Percentiles rank a stretch among this genome's conserved stretches.
phyloP scores from a whole-genome alignment of 2,888 invertebrate genomes.

The Ophion slaviceki region DNA sequence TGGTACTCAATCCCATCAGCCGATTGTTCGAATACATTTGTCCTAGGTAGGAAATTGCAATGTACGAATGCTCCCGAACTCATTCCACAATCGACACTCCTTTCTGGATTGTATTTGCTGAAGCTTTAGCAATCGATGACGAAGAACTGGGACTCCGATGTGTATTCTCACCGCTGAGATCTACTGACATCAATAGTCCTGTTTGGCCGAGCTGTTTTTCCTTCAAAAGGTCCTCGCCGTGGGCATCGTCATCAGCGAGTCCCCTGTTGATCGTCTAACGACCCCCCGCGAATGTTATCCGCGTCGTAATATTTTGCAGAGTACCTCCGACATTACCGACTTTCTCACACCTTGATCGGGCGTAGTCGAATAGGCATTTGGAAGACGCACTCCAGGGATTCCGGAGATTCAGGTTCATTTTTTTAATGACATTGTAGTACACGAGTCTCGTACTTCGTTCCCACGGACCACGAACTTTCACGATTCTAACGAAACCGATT shows the following conservation, averaged over 20 bases:
- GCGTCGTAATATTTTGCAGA: slow-evolving; percentile 11
- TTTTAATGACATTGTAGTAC: no score
- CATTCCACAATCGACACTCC: neutral
- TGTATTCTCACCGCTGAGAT: neutral
- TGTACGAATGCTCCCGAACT: neutral
- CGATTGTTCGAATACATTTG: neutral
- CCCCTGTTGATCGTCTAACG: slow-evolving; percentile 18
- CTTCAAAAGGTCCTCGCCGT: neutral
- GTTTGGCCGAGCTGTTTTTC: neutral
- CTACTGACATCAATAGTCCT: neutral
- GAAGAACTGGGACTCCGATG: neutral
- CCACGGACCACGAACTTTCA: no score
- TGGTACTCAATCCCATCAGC: slow-evolving; percentile 70
- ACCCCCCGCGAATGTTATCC: slow-evolving; percentile 33
- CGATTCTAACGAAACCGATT: no score
- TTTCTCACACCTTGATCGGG: slow-evolving; percentile 24
- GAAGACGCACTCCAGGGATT: neutral
- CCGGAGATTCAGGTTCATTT: neutral
- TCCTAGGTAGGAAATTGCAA: neutral
- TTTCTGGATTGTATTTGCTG: neutral
- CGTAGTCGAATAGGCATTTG: slow-evolving; percentile 1
- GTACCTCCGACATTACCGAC: slow-evolving; percentile 17
- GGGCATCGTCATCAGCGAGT: slow-evolving; percentile 25
- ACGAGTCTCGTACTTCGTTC: no score
- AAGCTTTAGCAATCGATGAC: neutral